Evolutionary conservation across 1,140 invertebrate species (phyloP), one percentile per base, ranked within the genome.

Genomic region (Drosophila pseudoananassae): DNA sequence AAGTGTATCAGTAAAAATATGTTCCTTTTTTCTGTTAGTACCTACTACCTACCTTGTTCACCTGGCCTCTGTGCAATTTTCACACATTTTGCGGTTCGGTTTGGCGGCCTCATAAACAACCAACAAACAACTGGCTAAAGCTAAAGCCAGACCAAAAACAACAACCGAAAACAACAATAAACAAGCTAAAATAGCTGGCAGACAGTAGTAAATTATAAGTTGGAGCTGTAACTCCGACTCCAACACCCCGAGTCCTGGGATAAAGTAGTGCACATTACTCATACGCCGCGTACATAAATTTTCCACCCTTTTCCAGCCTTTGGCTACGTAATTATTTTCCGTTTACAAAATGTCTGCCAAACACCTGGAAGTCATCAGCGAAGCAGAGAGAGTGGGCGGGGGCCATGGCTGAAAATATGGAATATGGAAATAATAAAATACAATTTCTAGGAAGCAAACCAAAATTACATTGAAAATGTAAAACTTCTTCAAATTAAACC

Each of bases 181-280:
- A 81, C 69, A 74, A 71, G 73, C 75, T 57, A 87, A 82, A 78
- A 87, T 79, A 80, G 74, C 61, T 76, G 49, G 78, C 80, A 87
- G 82, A 87, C 82, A 87, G 83, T 87, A 82, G 73, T 83, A 87
- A 87, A 87, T 87, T 87, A 87, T 87, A 87, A 87, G 82, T 85
- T 85, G 75, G 72, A 56, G 61, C 65, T 69, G 63, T 68, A 76
- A 60, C 82, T 82, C 58, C 6, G 51, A 58, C 65, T 68, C 38
- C 61, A 72, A 63, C 82, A 75, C 51, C 70, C 68, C 36, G 63
- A 66, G 61, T 69, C n/a, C 55, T 7, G 51, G 64, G 45, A 64
- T 77, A 82, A 78, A 82, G 60, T 82, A 87, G 61, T 69, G 70
- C 83, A 87, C 70, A 87, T 87, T 87, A 87, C 82, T 87, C 82